Evolutionary conservation across 1,140 invertebrate genomes (phyloP).

Genomic region (Drosophila bipectinata): DNA sequence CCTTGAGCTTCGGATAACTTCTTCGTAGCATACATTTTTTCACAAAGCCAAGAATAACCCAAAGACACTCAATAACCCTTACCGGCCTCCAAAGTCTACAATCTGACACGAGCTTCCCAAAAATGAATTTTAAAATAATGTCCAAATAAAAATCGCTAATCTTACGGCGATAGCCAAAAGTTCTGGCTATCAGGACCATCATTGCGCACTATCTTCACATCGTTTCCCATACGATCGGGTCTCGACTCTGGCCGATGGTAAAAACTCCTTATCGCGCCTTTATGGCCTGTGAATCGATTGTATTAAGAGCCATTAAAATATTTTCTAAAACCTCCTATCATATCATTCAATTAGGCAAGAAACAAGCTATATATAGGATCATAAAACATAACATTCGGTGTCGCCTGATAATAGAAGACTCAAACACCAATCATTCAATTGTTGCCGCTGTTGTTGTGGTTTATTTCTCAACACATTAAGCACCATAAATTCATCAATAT

Average conservation of each 20-base stretch:
- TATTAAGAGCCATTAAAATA: conserved; percentile 82
- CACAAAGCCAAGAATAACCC: not conserved
- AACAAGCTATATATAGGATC: conserved; percentile 75
- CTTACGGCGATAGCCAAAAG: conserved; percentile 31
- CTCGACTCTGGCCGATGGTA: conserved; percentile 37
- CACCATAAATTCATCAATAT: conserved; percentile 78
- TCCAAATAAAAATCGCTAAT: conserved; percentile 24
- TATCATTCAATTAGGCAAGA: conserved; percentile 82
- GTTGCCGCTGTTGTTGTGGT: conserved; percentile 8
- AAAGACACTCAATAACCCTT: not conserved
- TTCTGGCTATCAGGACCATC: conserved; percentile 30
- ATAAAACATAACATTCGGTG: conserved; percentile 73
- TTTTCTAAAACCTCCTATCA: conserved; percentile 79
- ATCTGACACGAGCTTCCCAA: conserved; percentile 15
- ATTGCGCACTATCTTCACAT: conserved; percentile 18
- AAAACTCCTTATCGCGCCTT: conserved; percentile 53
- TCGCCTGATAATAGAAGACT: conserved; percentile 69
- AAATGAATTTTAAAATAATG: conserved; percentile 12
- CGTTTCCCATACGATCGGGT: conserved; percentile 16
- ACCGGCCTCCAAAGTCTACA: conserved; percentile 2
- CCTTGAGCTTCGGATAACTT: too few relatives aligned
- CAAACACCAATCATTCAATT: conserved; percentile 43
- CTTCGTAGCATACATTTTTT: too few relatives aligned
- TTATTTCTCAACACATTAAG: conserved; percentile 66
- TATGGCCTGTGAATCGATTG: conserved; percentile 78